These are phyloP conservation scores for Porites divaricata DNA, from an alignment of 92 coral and sea anemone species.

Conservation along the genomic window DNA sequence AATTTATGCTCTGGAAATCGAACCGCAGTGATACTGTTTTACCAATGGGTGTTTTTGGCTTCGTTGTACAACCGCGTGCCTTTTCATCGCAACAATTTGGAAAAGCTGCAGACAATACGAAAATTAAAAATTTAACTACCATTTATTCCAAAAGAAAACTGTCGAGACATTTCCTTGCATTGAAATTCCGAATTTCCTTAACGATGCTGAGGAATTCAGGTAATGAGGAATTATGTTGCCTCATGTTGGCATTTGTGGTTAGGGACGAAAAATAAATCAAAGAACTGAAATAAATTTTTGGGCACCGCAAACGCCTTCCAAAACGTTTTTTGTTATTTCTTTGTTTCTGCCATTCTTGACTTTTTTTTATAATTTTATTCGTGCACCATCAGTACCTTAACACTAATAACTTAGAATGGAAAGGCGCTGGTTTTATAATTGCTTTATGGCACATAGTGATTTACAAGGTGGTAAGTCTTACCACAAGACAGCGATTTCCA, in stretches of 20 bases:
- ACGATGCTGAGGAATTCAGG: not conserved
- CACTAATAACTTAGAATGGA: not conserved
- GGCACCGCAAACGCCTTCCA: not conserved
- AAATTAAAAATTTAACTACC: not conserved
- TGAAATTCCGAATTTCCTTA: not conserved
- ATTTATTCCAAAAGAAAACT: not conserved
- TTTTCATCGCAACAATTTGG: not conserved
- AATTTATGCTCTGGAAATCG: not conserved
- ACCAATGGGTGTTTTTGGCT: not conserved
- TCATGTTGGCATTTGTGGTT: constrained; percentile 15
- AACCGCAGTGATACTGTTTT: not conserved
- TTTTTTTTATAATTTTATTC: not conserved
- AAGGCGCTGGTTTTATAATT: constrained; percentile 7
- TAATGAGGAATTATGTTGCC: not conserved
- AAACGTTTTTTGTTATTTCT: not conserved
- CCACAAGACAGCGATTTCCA: not conserved
- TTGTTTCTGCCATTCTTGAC: not conserved
- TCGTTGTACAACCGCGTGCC: not conserved
- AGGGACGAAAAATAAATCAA: not conserved
- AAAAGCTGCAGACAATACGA: not conserved
- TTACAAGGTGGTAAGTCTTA: not conserved
- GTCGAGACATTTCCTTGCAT: not conserved
- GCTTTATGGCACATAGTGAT: not conserved
- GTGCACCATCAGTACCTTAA: not conserved
- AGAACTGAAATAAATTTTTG: not conserved